Evolutionary conservation across 2,797 vertebrate species (phyloP), one percentile per base, ranked within the genome.

Genomic region (Antennarius maculatus): DNA sequence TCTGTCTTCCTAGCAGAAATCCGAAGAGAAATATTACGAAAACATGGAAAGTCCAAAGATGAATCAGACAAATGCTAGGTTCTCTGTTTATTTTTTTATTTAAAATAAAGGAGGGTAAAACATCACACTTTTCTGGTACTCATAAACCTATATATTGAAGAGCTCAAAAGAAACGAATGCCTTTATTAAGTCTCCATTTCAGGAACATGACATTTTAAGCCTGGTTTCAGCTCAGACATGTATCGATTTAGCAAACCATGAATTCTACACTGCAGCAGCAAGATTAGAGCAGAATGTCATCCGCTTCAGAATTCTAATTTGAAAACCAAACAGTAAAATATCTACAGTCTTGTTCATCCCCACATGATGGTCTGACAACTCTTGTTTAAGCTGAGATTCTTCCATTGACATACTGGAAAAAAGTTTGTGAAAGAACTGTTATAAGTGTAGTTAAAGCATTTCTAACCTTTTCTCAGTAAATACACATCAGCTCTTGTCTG

Each of bases 291-390:
- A 54, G 77, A 83, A 82, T 86, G 81, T 89, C 84, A 85, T 81
- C 80, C 75, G 55, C 68, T 48, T 60, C 65, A 47, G 78, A 81
- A 76, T 78, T 85, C 69, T 82, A 67, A 67, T 76, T 69, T 73
- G 82, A 87, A 83, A 82, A 69, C 68, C 79, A 88, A 85, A 87
- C 84, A 80, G 85, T 87, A 83, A 86, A 88, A 82, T 71, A 86
- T 78, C 83, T 84, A 67, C 76, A 70, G 72, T 65, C 67, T 55
- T 39, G 63, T 86, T 88, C 71, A 71, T 83, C 66, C 70, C 81
- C 66, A 72, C 73, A 66, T 71, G 82, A 70, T 71, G 79, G 69
- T 66, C 74, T 76, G 80, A 78, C 73, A 62, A 74, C 66, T 70
- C 79, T 83, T 77, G 84, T 74, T 85, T 59, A 3, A 50, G 48